phyloP scores from a whole-genome alignment of 1,140 invertebrate genomes.

The Ceratina australensis region DNA sequence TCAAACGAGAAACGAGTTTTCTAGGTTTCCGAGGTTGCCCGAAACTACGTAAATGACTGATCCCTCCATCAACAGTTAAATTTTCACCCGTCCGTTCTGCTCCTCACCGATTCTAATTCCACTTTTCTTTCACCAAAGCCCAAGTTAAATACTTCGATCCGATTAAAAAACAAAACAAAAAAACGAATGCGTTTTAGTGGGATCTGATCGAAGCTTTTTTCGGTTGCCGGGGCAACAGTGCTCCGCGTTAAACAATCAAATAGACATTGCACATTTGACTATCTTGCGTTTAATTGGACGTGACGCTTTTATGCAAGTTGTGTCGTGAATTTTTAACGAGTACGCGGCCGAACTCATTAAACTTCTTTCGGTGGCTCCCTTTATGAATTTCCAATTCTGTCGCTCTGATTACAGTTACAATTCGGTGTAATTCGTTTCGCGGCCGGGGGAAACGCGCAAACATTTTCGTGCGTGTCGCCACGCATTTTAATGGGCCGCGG shows the following conservation, averaged over 20 bases:
- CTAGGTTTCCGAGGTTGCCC: background rate
- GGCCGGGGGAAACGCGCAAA: background rate
- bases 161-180: slow-evolving; percentile 30
- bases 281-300: slow-evolving; percentile 31
- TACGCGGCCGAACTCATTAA: slow-evolving; percentile 16
- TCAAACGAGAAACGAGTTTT: background rate
- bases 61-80: background rate
- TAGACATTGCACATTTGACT: slow-evolving; percentile 17
- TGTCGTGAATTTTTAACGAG: slow-evolving; percentile 18
- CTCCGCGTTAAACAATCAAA: background rate
- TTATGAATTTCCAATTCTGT: slow-evolving; percentile 2
- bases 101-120: background rate
- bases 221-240: slow-evolving; percentile 25
- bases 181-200: slow-evolving; percentile 6
- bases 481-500: background rate
- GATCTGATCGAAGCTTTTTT: slow-evolving; percentile 38
- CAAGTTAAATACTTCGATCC: slow-evolving; percentile 11
- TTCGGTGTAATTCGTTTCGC: background rate
- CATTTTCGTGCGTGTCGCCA: background rate
- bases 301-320: slow-evolving; percentile 26
- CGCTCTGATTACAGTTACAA: background rate
- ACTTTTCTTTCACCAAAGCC: background rate
- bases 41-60: slow-evolving; percentile 20
- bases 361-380: slow-evolving; percentile 19
- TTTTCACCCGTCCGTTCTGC: background rate